A percentile compares a stretch with the other conserved stretches of the same genome.
Evolutionary conservation across 2,113 vertebrate genomes (phyloP).

Genomic region (Poeciliopsis retropinna): DNA sequence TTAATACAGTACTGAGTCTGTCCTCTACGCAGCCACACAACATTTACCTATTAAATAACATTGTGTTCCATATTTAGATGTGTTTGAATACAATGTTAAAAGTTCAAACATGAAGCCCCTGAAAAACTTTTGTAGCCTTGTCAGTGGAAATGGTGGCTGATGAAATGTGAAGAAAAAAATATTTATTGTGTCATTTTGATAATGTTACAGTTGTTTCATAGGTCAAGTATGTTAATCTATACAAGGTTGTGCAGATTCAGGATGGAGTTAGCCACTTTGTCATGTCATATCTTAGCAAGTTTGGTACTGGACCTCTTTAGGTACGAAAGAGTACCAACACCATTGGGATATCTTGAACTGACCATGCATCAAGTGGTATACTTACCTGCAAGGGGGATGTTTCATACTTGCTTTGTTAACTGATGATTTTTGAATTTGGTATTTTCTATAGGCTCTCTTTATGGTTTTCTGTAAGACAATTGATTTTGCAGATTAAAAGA

Average conservation of each 20-base stretch:
- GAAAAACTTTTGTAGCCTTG: neutral
- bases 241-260: neutral
- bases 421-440: no score
- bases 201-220: neutral
- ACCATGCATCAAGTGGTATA: no score
- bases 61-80: neutral
- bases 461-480: no score
- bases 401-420: no score
- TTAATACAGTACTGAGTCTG: neutral
- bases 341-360: no score
- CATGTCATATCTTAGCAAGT: no score
- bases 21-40: neutral
- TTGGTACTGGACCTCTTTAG: no score
- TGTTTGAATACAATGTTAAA: neutral
- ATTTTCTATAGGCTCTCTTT: no score
- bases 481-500: neutral
- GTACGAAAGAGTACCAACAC: no score
- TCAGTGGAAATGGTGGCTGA: neutral
- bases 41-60: neutral
- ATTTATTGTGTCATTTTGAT: neutral
- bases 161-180: neutral
- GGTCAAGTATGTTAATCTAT: conserved; percentile 1
- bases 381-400: no score
- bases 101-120: neutral
- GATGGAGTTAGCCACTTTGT: no score